phyloP scores from a whole-genome alignment of 2,113 vertebrate genomes.

The Scomber colias region DNA sequence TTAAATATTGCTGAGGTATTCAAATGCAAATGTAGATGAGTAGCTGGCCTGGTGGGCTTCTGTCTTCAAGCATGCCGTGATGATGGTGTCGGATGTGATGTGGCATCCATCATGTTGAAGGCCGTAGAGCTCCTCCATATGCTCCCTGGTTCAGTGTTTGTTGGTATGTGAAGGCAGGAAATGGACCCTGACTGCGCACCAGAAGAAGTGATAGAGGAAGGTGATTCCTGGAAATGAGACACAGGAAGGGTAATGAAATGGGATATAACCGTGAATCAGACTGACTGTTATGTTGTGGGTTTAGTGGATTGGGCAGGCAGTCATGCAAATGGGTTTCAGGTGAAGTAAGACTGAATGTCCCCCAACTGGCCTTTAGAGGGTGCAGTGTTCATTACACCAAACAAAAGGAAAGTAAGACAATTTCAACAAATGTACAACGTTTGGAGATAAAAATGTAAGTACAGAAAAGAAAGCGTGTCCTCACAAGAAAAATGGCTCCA shows the following conservation, averaged over 20 bases:
- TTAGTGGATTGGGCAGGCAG: slow-evolving; percentile 38
- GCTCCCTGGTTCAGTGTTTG: slow-evolving; percentile 44
- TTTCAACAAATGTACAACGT: background rate
- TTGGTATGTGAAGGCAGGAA: slow-evolving; percentile 43
- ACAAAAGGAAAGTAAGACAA: slow-evolving; percentile 1
- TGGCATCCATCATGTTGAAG: slow-evolving; percentile 71
- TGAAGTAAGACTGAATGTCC: background rate
- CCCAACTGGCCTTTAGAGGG: slow-evolving; percentile 1
- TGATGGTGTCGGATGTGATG: slow-evolving; percentile 62
- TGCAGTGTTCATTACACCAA: slow-evolving; percentile 14
- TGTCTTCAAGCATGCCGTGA: slow-evolving; percentile 31
- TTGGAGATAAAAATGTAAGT: slow-evolving; percentile 19
- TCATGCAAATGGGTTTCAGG: slow-evolving; percentile 37
- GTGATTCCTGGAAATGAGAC: slow-evolving; percentile 67
- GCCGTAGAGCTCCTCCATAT: slow-evolving; percentile 61
- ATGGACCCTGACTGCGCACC: slow-evolving; percentile 56
- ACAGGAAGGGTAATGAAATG: slow-evolving; percentile 54
- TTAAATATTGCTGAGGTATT: slow-evolving; percentile 75
- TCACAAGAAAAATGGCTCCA: background rate
- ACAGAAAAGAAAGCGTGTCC: background rate
- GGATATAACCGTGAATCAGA: slow-evolving; percentile 46
- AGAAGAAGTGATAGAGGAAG: slow-evolving; percentile 40
- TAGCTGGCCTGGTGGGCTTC: slow-evolving; percentile 36
- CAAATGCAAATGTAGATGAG: slow-evolving; percentile 67
- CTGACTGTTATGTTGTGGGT: slow-evolving; percentile 41